Evolutionary conservation across 2,113 vertebrate species (phyloP).

Genomic region (Protobothrops mucrosquamatus): DNA sequence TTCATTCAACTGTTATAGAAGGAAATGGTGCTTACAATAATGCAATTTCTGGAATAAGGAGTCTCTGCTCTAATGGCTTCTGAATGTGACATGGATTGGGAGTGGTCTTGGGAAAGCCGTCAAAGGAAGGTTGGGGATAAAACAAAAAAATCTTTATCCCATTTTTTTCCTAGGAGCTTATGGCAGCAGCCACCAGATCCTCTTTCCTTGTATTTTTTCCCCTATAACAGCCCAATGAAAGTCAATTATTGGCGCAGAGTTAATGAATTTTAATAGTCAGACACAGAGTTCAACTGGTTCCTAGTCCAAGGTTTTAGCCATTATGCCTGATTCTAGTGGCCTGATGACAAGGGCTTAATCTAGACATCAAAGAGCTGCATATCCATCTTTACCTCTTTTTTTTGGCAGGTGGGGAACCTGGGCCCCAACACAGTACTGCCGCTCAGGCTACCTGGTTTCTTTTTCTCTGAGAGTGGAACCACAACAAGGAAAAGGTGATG

Average conservation of each 20-base stretch:
- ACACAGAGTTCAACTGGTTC: not conserved
- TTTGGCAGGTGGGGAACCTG: constrained; percentile 58
- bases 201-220: no score
- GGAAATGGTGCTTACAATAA: no score
- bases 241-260: not conserved
- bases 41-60: no score
- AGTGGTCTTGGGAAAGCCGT: not conserved
- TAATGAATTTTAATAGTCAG: not conserved
- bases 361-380: not conserved
- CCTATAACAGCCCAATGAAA: not conserved
- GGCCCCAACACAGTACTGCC: constrained; percentile 56
- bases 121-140: not conserved
- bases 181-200: not conserved
- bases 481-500: constrained; percentile 33
- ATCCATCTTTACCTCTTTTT: not conserved
- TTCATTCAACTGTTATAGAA: no score
- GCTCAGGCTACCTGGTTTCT: constrained; percentile 45
- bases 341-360: not conserved
- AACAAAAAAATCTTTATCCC: not conserved
- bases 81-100: no score
- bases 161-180: no score
- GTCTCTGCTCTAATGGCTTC: no score
- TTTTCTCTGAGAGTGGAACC: constrained; percentile 60
- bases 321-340: not conserved
- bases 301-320: not conserved